Evolutionary conservation across 2,113 vertebrate species (phyloP), one percentile per base, ranked within the genome.

Genomic region (Ibidorhyncha struthersii): DNA sequence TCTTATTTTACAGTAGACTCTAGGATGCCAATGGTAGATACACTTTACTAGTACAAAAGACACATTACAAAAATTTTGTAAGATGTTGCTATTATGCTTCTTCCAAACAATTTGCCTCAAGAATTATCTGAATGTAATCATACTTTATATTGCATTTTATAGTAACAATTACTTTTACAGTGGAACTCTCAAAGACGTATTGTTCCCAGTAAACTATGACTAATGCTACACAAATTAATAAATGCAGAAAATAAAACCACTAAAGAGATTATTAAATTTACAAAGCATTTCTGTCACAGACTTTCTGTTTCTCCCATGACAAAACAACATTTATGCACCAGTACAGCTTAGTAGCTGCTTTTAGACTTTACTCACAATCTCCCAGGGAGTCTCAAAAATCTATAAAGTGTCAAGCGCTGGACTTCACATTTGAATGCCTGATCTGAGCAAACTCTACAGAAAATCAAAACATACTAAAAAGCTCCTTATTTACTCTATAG

Each of bases 391-490:
- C 26, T 93, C n/a, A 96, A 82, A 93, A 94, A 89, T 90, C 70
- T 62, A 50, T 76, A 82, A 91, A 85, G 45, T 86, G 70, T 72
- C 74, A 79, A 85, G 22, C 85, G 20, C 34, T 90, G 59, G 80
- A 88, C 43, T 94, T 89, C 3, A 1, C n/a, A 92, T 82, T 80
- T 86, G 58, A 86, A 86, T 82, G 45, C 26, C 40, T 87, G 41
- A 88, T 94, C 80, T 80, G 62, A 86, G 17, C 1, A 2, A 89
- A 89, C 32, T 62, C 81, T 49, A 66, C 10, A 84, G 82, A 78
- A 97, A 95, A 87, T 66, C 53, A 92, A 94, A 94, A 93, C 74
- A 61, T 50, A 66, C 30, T 41, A 34, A 71, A 83, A 80, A 66
- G 2, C 3, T 87, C 32, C 43, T 94, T 94, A 77, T 76, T 95